Conservation (phyloP, 2,888 invertebrate species). For the Candidula unifasciata region DNA sequence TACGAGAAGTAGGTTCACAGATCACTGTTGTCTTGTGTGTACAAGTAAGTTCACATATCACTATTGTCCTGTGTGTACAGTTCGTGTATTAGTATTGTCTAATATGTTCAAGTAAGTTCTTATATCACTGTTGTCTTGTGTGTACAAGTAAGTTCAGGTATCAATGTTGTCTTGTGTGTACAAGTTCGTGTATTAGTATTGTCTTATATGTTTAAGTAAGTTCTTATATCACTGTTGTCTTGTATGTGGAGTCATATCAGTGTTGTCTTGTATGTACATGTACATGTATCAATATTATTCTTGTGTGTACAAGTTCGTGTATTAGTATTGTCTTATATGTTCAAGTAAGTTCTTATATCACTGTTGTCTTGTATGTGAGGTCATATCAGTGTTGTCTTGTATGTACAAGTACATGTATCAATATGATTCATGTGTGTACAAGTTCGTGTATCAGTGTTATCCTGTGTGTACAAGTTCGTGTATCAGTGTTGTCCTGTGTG, state of each 20-base stretch:
- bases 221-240: neutral
- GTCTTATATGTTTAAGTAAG: too few species aligned
- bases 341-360: slow-evolving; percentile 9
- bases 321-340: too few species aligned
- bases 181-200: too few species aligned
- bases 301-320: slow-evolving; percentile 11
- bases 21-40: slow-evolving; percentile 33
- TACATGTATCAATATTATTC: slow-evolving; percentile 5
- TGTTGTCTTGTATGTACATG: slow-evolving; percentile 28
- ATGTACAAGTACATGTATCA: slow-evolving; percentile 15
- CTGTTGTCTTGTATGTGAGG: too few species aligned
- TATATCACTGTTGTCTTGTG: slow-evolving; percentile 21
- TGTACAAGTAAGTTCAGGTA: slow-evolving; percentile 1
- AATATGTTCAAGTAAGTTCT: slow-evolving; percentile 26
- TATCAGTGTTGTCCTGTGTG: slow-evolving; percentile 22
- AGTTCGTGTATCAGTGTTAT: too few species aligned
- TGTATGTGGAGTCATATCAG: too few species aligned
- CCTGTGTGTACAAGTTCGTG: neutral
- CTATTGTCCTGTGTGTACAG: slow-evolving; percentile 27
- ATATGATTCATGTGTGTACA: too few species aligned
- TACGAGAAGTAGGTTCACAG: slow-evolving; percentile 11
- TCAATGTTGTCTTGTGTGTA: slow-evolving; percentile 28
- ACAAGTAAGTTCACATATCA: neutral
- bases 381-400: too few species aligned
- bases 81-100: too few species aligned